Conservation (phyloP, 1,140 invertebrate genomes). For the Parasteatoda tepidariorum region DNA sequence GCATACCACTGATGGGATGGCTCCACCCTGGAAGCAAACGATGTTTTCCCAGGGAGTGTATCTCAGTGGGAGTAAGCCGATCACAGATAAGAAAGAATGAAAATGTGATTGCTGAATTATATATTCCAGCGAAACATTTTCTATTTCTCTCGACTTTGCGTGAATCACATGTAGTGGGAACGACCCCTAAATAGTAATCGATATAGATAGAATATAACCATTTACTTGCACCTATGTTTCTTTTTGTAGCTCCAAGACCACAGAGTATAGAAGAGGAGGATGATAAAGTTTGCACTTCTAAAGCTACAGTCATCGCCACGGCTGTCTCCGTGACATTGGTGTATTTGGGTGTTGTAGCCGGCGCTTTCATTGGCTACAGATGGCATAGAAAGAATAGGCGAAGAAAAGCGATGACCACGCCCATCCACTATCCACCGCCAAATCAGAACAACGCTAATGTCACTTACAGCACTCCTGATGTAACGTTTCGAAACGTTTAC, state of each 20-base stretch:
- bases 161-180: no score
- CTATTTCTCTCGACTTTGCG: no score
- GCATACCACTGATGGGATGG: no score
- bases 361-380: conserved; percentile 37
- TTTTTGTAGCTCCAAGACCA: conserved; percentile 41
- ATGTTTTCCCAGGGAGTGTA: no score
- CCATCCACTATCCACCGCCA: conserved; percentile 48
- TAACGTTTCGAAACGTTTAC: conserved; percentile 57
- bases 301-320: conserved; percentile 52
- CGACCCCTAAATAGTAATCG: no score
- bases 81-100: no score
- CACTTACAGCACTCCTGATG: conserved; percentile 56
- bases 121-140: no score
- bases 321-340: conserved; percentile 45
- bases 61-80: no score
- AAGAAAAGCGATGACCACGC: conserved; percentile 36
- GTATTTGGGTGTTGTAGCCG: conserved; percentile 41
- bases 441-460: conserved; percentile 47
- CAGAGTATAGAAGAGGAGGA: conserved; percentile 25
- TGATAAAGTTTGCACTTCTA: conserved; percentile 58
- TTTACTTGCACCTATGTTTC: no score
- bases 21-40: no score
- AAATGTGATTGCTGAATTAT: no score
- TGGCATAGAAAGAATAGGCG: conserved; percentile 56
- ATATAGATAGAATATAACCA: no score